Conservation (phyloP, 2,113 vertebrate species). For the Saguinus imperator region DNA sequence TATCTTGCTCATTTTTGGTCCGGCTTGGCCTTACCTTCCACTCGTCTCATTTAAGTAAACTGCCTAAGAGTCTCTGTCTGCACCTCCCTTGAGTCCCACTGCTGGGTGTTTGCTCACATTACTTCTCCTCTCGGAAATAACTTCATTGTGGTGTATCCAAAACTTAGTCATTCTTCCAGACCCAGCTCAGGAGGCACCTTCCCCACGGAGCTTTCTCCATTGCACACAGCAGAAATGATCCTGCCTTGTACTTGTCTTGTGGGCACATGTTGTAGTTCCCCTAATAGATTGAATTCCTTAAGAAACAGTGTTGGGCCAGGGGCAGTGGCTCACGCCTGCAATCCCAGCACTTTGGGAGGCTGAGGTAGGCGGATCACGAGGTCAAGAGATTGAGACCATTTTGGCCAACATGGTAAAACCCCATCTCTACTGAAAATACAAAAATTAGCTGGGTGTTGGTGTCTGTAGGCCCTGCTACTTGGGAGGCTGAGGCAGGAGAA, state of each 20-base stretch:
- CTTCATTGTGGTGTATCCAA: not conserved
- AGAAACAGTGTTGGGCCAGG: not conserved
- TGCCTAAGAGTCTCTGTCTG: not conserved
- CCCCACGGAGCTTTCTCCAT: not conserved
- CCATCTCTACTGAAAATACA: too few relatives aligned
- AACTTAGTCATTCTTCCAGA: not conserved
- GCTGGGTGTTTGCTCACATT: not conserved
- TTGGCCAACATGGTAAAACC: too few relatives aligned
- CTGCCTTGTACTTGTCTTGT: not conserved
- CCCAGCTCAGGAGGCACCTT: not conserved
- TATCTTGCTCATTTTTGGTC: not conserved
- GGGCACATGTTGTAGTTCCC: not conserved
- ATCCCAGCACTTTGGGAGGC: too few relatives aligned
- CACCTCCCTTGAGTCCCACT: not conserved
- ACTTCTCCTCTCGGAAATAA: not conserved
- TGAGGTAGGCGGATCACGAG: too few relatives aligned
- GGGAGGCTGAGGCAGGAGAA: too few relatives aligned
- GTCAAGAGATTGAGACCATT: too few relatives aligned
- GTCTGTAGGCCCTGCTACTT: too few relatives aligned
- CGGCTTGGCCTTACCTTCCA: not conserved
- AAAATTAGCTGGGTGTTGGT: too few relatives aligned
- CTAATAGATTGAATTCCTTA: not conserved
- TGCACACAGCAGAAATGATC: not conserved
- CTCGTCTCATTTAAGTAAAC: not conserved
- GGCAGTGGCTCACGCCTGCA: too few relatives aligned